A percentile compares a stretch with the other conserved stretches of the same genome.
Evolutionary conservation across 1,140 invertebrate genomes (phyloP).

Genomic region (Temnothorax longispinosus): DNA sequence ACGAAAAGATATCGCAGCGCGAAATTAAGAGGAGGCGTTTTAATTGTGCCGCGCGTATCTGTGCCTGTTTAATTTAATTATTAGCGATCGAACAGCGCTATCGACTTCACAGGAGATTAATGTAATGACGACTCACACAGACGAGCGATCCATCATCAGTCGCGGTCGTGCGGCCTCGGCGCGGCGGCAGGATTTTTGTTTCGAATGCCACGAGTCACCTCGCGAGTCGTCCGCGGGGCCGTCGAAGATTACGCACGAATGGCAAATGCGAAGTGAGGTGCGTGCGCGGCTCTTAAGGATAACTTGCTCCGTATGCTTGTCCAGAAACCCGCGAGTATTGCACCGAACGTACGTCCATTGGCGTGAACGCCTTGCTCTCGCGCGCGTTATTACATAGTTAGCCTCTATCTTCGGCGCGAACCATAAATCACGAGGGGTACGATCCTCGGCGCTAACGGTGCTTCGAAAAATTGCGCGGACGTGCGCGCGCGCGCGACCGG

Average conservation of each 20-base stretch:
- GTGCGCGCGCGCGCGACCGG: slow-evolving; percentile 44
- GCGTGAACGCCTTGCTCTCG: slow-evolving; percentile 61
- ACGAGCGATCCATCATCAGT: slow-evolving; percentile 67
- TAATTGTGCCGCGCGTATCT: slow-evolving; percentile 53
- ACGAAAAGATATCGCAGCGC: background rate
- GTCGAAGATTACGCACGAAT: slow-evolving; percentile 65
- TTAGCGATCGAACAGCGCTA: slow-evolving; percentile 61
- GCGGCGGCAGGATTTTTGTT: slow-evolving; percentile 59
- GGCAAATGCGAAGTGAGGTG: slow-evolving; percentile 58
- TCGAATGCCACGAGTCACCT: slow-evolving; percentile 69
- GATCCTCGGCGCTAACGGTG: slow-evolving; percentile 54
- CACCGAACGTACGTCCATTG: slow-evolving; percentile 51
- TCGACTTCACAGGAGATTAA: slow-evolving; percentile 72
- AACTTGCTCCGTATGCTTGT: slow-evolving; percentile 60
- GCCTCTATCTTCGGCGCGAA: slow-evolving; percentile 41
- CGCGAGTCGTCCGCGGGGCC: slow-evolving; percentile 47
- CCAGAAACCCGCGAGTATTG: slow-evolving; percentile 63
- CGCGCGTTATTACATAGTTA: slow-evolving; percentile 45
- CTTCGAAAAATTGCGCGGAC: slow-evolving; percentile 52
- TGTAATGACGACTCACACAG: slow-evolving; percentile 65
- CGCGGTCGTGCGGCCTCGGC: slow-evolving; percentile 30
- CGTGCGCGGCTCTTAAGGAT: slow-evolving; percentile 35
- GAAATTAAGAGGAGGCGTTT: slow-evolving; percentile 26
- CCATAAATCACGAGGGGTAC: slow-evolving; percentile 49
- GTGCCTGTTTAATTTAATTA: slow-evolving; percentile 71